phyloP scores from a whole-genome alignment of 2,888 invertebrate species.

The Drosophila conformis region DNA sequence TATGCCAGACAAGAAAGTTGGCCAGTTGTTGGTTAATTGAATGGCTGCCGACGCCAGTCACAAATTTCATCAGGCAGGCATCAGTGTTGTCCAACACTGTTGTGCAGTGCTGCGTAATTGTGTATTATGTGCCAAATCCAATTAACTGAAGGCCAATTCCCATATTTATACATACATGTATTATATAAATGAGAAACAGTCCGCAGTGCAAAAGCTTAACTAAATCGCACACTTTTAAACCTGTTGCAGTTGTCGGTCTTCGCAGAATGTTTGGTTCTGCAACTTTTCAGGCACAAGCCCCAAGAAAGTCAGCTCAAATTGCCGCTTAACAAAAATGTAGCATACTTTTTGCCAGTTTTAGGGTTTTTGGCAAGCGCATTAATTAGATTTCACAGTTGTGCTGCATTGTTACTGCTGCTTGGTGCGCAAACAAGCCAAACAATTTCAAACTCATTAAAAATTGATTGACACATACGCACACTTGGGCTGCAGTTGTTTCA shows the following conservation, averaged over 20 bases:
- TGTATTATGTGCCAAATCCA: background rate
- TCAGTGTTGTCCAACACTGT: conserved; percentile 16
- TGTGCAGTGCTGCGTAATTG: conserved; percentile 8
- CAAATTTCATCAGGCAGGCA: conserved; percentile 2
- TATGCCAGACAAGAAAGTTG: conserved; percentile 43
- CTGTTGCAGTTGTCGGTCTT: background rate
- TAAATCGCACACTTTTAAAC: background rate
- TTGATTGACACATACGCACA: conserved; percentile 70
- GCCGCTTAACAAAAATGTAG: conserved; percentile 12
- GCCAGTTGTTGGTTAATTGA: conserved; percentile 51
- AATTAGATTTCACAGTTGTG: conserved; percentile 40
- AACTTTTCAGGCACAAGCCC: background rate
- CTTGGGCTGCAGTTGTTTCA: conserved; percentile 24
- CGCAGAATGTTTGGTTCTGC: background rate
- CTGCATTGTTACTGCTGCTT: conserved; percentile 7
- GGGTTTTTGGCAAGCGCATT: conserved; percentile 22
- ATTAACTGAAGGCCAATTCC: background rate
- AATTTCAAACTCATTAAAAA: conserved; percentile 82
- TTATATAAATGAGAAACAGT: background rate
- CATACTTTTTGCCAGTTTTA: conserved; percentile 18
- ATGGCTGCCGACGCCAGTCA: conserved; percentile 25
- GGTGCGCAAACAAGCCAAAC: conserved; percentile 55
- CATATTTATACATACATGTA: background rate
- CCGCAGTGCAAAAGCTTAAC: background rate
- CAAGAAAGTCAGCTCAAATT: background rate